phyloP scores from a whole-genome alignment of 2,888 invertebrate genomes.

The Agelastica alni region DNA sequence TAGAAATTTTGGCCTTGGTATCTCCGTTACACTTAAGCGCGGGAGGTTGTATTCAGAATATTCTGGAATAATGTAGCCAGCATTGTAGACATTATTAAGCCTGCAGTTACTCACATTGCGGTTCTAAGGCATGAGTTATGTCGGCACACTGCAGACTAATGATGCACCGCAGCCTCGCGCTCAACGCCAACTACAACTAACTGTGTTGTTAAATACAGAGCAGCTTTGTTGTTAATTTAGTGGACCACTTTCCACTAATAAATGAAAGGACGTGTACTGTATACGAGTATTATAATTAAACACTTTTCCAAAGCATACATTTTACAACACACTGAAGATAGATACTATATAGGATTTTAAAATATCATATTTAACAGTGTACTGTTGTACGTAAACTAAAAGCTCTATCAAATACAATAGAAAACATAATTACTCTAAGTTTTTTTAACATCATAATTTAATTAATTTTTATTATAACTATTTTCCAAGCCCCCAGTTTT shows the following conservation, averaged over 20 bases:
- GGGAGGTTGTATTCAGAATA: constrained; percentile 29
- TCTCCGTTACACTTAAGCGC: constrained; percentile 14
- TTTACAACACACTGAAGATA: too few relatives aligned
- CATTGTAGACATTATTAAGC: constrained; percentile 54
- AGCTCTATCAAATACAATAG: too few relatives aligned
- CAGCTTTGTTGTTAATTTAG: constrained; percentile 45
- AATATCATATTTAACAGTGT: too few relatives aligned
- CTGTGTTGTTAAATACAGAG: constrained; percentile 47
- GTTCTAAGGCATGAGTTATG: constrained; percentile 52
- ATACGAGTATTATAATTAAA: constrained; percentile 16
- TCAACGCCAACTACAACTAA: constrained; percentile 45
- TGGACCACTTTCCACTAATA: constrained; percentile 37
- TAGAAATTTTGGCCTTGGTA: constrained; percentile 27
- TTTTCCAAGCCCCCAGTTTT: too few relatives aligned
- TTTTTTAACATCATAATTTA: too few relatives aligned
- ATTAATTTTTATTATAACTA: too few relatives aligned
- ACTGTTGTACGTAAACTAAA: too few relatives aligned
- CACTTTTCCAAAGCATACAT: constrained; percentile 6
- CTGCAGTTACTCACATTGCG: constrained; percentile 55
- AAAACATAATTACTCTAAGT: too few relatives aligned
- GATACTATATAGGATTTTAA: too few relatives aligned
- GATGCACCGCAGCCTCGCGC: constrained; percentile 49
- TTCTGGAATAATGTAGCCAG: constrained; percentile 40
- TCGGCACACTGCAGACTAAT: constrained; percentile 49
- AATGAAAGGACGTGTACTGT: constrained; percentile 34